These are phyloP conservation scores for Amblyornis subalaris DNA, from an alignment of 2,113 vertebrate species.

Conservation along the genomic window DNA sequence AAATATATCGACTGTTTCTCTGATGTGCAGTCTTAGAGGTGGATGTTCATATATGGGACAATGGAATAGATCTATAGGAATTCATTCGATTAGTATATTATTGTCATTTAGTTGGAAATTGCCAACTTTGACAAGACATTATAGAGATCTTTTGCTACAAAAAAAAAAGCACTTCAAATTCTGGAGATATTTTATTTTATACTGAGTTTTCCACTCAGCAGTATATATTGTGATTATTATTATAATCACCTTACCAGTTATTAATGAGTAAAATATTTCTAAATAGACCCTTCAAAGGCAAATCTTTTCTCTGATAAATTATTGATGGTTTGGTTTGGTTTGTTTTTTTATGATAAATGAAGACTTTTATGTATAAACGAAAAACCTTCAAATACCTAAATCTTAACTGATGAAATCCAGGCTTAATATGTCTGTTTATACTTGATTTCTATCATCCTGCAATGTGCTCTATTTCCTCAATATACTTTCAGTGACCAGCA, in stretches of 20 bases:
- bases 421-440: not conserved
- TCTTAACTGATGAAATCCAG: not conserved
- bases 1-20: not conserved
- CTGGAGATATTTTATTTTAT: not conserved
- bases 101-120: not conserved
- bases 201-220: not conserved
- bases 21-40: not conserved
- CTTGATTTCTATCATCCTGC: not conserved
- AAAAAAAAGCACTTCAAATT: not conserved
- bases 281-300: not conserved
- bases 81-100: not conserved
- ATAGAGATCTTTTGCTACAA: not conserved
- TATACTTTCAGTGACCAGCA: not conserved
- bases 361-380: not conserved
- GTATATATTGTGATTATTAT: not conserved
- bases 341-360: not conserved
- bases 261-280: not conserved
- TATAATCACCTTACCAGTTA: not conserved
- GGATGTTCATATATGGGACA: not conserved
- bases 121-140: not conserved
- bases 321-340: too few relatives aligned
- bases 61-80: not conserved
- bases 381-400: not conserved
- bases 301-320: not conserved
- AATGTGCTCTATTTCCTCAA: not conserved